phyloP scores from a whole-genome alignment of 1,140 invertebrate genomes.

The Lordiphosa clarofinis region DNA sequence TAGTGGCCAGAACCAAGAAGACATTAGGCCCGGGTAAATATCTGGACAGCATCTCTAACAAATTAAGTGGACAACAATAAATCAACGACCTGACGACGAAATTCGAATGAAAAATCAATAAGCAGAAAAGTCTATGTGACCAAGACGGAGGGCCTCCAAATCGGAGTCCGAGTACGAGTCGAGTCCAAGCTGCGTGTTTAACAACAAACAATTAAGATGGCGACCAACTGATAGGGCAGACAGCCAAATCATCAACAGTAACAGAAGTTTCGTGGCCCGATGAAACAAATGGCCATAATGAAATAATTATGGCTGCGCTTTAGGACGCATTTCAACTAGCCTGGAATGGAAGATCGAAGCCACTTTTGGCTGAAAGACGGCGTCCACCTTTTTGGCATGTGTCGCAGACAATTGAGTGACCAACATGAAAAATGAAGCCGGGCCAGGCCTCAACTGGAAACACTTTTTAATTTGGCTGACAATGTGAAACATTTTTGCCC shows the following conservation, averaged over 20 bases:
- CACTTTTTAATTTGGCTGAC: conserved; percentile 65
- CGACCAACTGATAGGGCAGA: conserved; percentile 70
- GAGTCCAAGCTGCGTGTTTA: conserved; percentile 62
- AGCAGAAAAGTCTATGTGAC: conserved; percentile 63
- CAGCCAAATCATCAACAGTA: conserved; percentile 54
- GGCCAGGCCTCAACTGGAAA: conserved; percentile 38
- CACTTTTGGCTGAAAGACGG: conserved; percentile 50
- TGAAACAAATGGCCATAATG: conserved; percentile 78
- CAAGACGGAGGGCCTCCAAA: conserved; percentile 17
- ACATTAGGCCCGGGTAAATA: conserved; percentile 36
- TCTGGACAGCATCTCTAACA: conserved; percentile 73
- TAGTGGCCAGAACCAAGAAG: conserved; percentile 23
- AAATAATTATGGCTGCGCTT: conserved; percentile 76
- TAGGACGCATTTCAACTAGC: conserved; percentile 56
- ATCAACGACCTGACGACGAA: conserved; percentile 70
- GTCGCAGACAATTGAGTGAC: conserved; percentile 71
- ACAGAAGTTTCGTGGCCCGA: conserved; percentile 39
- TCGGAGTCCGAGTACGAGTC: conserved; percentile 19
- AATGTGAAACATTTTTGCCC: conserved; percentile 74
- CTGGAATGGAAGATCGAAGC: conserved; percentile 65
- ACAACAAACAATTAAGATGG: conserved; percentile 79
- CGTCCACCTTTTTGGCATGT: conserved; percentile 62
- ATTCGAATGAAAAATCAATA: conserved; percentile 78
- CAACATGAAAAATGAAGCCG: conserved; percentile 72
- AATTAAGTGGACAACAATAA: conserved; percentile 75